These are phyloP conservation scores for Trisateles emortualis DNA, from an alignment of 2,888 invertebrate species.

Conservation along the genomic window DNA sequence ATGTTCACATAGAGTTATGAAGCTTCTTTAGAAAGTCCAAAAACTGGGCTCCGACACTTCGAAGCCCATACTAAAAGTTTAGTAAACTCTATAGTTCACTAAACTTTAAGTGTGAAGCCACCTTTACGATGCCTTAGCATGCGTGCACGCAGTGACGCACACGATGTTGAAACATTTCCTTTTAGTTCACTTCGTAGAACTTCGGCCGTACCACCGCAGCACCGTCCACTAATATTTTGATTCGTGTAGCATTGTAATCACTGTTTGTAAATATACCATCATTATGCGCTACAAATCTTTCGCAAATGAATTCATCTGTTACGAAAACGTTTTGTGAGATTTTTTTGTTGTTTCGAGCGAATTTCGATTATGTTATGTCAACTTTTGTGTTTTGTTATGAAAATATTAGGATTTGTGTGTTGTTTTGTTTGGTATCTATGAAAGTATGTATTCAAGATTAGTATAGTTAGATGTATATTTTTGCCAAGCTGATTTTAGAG, in stretches of 20 bases:
- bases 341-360: constrained; percentile 23
- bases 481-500: too few species aligned
- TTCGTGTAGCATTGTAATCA: constrained; percentile 42
- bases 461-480: too few species aligned
- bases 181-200: constrained; percentile 35
- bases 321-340: constrained; percentile 35
- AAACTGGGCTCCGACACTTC: too few species aligned
- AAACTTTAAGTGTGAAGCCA: too few species aligned
- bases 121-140: constrained; percentile 9
- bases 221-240: constrained; percentile 42
- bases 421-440: too few species aligned
- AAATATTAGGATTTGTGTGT: neutral
- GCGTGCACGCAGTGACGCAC: constrained; percentile 23
- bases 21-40: too few species aligned
- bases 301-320: constrained; percentile 40
- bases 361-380: constrained; percentile 12
- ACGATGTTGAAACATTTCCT: constrained; percentile 44
- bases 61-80: too few species aligned
- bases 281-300: constrained; percentile 40
- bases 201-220: constrained; percentile 17
- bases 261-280: constrained; percentile 49
- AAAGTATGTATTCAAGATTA: too few species aligned
- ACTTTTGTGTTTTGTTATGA: constrained; percentile 1
- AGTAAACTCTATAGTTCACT: too few species aligned
- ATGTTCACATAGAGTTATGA: too few species aligned